Evolutionary conservation across 2,113 vertebrate species (phyloP), one percentile per base, ranked within the genome.

Genomic region (Corythoichthys intestinalis): DNA sequence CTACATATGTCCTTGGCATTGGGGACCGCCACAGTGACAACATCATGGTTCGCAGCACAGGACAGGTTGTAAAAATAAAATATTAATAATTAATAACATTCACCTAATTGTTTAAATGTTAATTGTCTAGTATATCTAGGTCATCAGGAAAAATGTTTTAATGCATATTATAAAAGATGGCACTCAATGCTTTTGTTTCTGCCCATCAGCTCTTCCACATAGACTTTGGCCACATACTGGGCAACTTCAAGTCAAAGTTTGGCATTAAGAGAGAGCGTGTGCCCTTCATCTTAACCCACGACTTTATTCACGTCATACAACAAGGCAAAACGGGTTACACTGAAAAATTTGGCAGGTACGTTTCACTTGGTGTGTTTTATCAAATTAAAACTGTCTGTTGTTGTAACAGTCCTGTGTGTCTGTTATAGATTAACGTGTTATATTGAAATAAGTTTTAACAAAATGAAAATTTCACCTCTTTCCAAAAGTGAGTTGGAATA

Each of bases 251-350:
- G 76, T 98, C 97, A 59, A 99, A 99, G 87, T 99, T 99, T 86
- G 96, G 97, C 81, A 99, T 99, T 91, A 99, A 99, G 91, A 94
- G 97, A 85, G 97, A 99, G 82, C 94, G 97, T 1, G 97, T 98
- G 68, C 97, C 97, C 69, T 99, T 99, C 81, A 99, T 99, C 90
- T 96, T 99, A 78, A 99, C 97, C 6, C 97, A 99, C 62, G 97
- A 99, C 90, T 99, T 99, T 86, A 98, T 99, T 90, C 97, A 99
- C 28, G 97, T 99, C 83, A 99, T 99, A 78, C 97, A 99, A 81
- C 94, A 99, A 90, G 97, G 97, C 68, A 99, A 98, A 92, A 96
- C 96, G 2, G 94, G 94, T 72, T 96, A 98, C 90, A 97, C 96
- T 0, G 95, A 98, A 74, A 99, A 99, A 72, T 99, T 99, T 91